Evolutionary conservation across 2,113 vertebrate species (phyloP), one percentile per base, ranked within the genome.

Genomic region (Ceratotherium simum): DNA sequence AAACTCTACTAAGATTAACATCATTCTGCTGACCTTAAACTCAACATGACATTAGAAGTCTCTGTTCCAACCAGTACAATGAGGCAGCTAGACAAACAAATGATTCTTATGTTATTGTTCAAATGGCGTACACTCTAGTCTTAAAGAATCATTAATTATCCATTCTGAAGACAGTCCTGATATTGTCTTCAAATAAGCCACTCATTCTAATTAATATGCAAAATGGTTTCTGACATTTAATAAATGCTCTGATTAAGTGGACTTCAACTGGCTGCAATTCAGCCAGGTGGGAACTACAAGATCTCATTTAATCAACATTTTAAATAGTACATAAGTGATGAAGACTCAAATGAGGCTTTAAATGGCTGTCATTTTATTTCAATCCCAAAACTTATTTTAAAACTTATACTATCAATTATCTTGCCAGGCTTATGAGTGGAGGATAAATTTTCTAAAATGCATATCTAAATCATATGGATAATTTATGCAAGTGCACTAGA

Each of bases 141-240:
- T 91, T 83, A 84, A 79, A 91, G 31, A 97, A 48, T 87, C 9
- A 6, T 56, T 97, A 96, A 97, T 97, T 98, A 97, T 95, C 11
- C 16, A 69, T 92, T 62, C 39, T 82, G n/a, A 56, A 91, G 31
- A 84, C 39, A 83, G 36, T 85, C 70, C 18, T 94, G 89, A 79
- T 1, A 89, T 20, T 12, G 78, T 97, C 90, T 90, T 96, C 81
- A 97, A 98, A 95, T 65, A 94, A 70, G 17, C 17, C 91, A 93
- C 48, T 95, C 25, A 67, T 80, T 56, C 8, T 98, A 98, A 97
- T 98, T 98, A 97, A 92, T 78, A 95, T 93, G 29, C 10, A 95
- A 25, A 91, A 80, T 79, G 54, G 1, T 95, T 82, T 96, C 36
- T 95, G 27, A 76, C 65, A 60, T 84, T 93, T 5, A 1, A 20